Percentiles rank a stretch among this genome's conserved stretches.
Conservation (phyloP, 2,113 vertebrate genomes). For the Plecotus auritus region DNA sequence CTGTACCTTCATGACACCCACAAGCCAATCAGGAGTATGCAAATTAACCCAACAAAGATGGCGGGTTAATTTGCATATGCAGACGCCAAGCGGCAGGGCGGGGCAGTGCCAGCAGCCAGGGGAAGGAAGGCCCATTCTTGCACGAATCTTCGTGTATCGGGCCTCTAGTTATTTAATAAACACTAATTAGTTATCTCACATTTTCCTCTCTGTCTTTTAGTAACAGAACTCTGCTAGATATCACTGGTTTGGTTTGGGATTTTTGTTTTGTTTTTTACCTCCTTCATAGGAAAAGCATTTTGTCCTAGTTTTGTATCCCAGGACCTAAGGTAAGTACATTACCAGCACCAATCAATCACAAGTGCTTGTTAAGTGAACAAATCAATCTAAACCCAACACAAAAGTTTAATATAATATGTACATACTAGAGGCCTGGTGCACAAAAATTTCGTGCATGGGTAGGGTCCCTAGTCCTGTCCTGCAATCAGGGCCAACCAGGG, state of each 20-base stretch:
- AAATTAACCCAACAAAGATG: too few relatives aligned
- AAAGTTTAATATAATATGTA: neutral
- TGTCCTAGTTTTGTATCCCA: neutral
- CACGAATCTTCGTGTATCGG: too few relatives aligned
- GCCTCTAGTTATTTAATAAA: neutral
- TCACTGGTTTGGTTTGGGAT: neutral
- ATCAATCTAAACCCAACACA: neutral
- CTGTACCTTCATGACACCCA: too few relatives aligned
- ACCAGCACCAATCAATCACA: neutral
- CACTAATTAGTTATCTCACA: neutral
- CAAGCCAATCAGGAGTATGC: too few relatives aligned
- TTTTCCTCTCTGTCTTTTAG: neutral
- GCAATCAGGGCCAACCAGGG: too few relatives aligned
- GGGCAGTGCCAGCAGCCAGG: too few relatives aligned
- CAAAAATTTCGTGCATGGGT: too few relatives aligned
- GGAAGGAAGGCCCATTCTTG: too few relatives aligned
- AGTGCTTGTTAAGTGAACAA: constrained; percentile 20
- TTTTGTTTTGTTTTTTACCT: neutral
- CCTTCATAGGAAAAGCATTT: constrained; percentile 22
- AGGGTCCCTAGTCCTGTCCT: too few relatives aligned
- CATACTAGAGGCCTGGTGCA: neutral
- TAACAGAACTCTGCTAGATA: neutral
- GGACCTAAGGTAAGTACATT: neutral
- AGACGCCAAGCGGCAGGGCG: rapidly evolving
- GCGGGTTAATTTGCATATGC: too few relatives aligned